A percentile compares a stretch with the other conserved stretches of the same genome.
Conservation (phyloP, 2,888 invertebrate genomes). For the Hirtodrosophila histrioides region DNA sequence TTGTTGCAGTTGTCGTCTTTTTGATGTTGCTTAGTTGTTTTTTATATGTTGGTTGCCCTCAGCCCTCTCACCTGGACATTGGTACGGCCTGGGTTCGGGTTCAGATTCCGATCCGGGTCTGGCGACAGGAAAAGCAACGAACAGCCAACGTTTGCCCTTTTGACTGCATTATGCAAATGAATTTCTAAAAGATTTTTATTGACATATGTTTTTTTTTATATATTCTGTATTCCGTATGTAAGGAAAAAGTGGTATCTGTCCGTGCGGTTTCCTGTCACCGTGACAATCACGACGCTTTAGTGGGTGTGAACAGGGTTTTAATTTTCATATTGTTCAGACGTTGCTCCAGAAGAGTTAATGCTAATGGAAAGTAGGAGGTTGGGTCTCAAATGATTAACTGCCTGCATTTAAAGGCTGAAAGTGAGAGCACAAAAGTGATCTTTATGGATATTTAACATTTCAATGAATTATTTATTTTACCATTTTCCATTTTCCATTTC, state of each 20-base stretch:
- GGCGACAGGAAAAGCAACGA: slow-evolving; percentile 55
- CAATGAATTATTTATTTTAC: slow-evolving; percentile 53
- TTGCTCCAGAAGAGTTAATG: slow-evolving; percentile 37
- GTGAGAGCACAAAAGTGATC: slow-evolving; percentile 69
- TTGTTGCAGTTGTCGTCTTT: slow-evolving; percentile 52
- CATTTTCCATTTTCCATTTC: slow-evolving; percentile 41
- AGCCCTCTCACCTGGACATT: slow-evolving; percentile 70
- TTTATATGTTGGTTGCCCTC: slow-evolving; percentile 35
- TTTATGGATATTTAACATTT: slow-evolving; percentile 61
- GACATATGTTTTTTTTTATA: slow-evolving; percentile 71
- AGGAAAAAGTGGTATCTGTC: slow-evolving; percentile 29
- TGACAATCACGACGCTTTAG: slow-evolving; percentile 48
- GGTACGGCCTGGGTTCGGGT: slow-evolving; percentile 4
- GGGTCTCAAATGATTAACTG: slow-evolving; percentile 37
- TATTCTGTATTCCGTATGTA: slow-evolving; percentile 8
- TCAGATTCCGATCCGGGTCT: slow-evolving; percentile 7
- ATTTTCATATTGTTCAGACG: slow-evolving; percentile 42
- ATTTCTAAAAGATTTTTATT: slow-evolving; percentile 72
- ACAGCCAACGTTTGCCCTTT: slow-evolving; percentile 71
- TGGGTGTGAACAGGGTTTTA: slow-evolving; percentile 75
- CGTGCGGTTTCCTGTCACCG: slow-evolving; percentile 54
- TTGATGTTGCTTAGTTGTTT: slow-evolving; percentile 52
- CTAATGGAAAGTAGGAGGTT: slow-evolving; percentile 30
- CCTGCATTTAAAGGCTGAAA: slow-evolving; percentile 53
- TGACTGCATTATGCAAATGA: slow-evolving; percentile 82